Conservation (phyloP, 37 sponge, comb jelly and placozoan genomes). For the Cladorhizidae sp. region DNA sequence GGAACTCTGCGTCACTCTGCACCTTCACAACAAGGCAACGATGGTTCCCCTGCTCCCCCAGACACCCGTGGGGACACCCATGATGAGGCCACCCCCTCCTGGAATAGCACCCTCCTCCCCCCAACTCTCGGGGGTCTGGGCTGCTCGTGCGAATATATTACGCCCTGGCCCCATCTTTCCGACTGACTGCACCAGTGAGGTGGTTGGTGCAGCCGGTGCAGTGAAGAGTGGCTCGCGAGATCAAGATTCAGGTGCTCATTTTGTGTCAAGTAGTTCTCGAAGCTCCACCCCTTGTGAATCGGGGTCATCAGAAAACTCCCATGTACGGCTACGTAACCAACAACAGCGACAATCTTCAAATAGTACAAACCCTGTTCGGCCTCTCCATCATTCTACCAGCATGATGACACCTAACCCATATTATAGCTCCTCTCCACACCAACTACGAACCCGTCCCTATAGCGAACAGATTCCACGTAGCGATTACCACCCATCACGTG, state of each 20-base stretch:
- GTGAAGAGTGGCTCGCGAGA: not conserved
- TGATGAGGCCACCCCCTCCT: not conserved
- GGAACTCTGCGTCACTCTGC: conserved; percentile 24
- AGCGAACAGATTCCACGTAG: too few relatives aligned
- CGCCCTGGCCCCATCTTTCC: not conserved
- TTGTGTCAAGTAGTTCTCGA: not conserved
- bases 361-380: too few relatives aligned
- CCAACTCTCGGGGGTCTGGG: conserved; percentile 26
- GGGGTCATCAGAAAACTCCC: too few relatives aligned
- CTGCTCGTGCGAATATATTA: not conserved
- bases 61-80: not conserved
- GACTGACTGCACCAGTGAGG: not conserved
- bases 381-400: too few relatives aligned
- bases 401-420: too few relatives aligned
- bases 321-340: too few relatives aligned
- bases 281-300: not conserved
- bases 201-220: conserved; percentile 5
- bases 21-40: not conserved
- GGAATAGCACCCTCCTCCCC: not conserved
- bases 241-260: not conserved
- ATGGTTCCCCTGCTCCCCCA: not conserved
- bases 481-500: too few relatives aligned
- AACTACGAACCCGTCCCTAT: too few relatives aligned
- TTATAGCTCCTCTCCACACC: too few relatives aligned
- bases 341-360: too few relatives aligned